Conservation (phyloP, 92 coral and sea anemone species). For the Heteractis magnifica region DNA sequence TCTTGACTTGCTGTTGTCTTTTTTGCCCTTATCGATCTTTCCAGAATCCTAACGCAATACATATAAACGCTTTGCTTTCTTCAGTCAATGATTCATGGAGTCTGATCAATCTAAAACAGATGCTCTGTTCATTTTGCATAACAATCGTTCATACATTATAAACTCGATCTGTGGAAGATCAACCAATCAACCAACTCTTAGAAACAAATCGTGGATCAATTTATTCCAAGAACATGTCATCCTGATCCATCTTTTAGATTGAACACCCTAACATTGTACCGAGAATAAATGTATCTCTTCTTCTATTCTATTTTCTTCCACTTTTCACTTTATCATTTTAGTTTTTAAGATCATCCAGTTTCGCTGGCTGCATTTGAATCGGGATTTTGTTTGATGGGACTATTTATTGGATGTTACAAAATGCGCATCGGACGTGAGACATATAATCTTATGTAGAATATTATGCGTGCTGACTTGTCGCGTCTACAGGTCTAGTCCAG, state of each 20-base stretch:
- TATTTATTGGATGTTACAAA: no score
- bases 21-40: background rate
- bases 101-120: background rate
- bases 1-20: background rate
- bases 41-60: background rate
- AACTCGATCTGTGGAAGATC: background rate
- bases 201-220: background rate
- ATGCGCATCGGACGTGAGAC: no score
- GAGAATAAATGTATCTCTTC: background rate
- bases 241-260: background rate
- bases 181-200: background rate
- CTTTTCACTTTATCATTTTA: background rate
- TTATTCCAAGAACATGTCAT: background rate
- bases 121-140: slow-evolving; percentile 1
- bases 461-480: background rate
- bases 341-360: background rate
- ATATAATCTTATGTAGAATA: no score
- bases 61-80: background rate
- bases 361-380: background rate
- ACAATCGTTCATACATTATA: slow-evolving; percentile 5
- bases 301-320: background rate
- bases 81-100: background rate
- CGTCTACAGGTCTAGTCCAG: background rate
- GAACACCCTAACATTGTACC: background rate
- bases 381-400: background rate